phyloP scores from a whole-genome alignment of 2,797 vertebrate species.

The Neosilurus mollespiculum region DNA sequence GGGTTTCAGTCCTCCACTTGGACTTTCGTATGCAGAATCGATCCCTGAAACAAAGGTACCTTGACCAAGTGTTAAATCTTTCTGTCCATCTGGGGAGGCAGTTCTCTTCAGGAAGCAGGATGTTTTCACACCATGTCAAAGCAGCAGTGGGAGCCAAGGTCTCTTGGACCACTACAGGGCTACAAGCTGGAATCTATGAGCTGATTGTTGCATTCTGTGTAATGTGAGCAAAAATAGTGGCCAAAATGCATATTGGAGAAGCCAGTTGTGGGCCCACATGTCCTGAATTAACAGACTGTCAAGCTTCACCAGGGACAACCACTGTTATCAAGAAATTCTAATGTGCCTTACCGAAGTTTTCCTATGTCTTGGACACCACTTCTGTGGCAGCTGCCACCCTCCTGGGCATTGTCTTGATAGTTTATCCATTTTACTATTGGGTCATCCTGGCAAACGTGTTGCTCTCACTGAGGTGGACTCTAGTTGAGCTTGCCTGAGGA shows the following conservation, averaged over 20 bases:
- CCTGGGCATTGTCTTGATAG: neutral
- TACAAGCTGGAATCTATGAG: neutral
- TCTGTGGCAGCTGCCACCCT: neutral
- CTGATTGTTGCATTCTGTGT: neutral
- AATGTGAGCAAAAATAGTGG: neutral
- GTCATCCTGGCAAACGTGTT: neutral
- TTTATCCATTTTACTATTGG: neutral
- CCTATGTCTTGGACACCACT: neutral
- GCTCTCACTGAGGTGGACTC: neutral
- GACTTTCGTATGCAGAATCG: neutral
- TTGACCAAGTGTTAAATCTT: neutral
- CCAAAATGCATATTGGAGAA: neutral
- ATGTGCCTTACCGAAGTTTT: neutral
- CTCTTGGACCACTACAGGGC: neutral
- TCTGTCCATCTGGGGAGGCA: neutral
- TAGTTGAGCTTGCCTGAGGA: neutral
- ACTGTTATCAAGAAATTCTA: neutral
- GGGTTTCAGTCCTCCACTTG: neutral
- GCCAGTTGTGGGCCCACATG: neutral
- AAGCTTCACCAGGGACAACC: neutral
- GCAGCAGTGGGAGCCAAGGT: neutral
- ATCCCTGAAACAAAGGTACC: neutral
- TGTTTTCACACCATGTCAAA: too few relatives aligned
- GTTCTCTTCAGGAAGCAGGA: neutral
- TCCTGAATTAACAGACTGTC: neutral